These are phyloP conservation scores for Luffia ferchaultella DNA, from an alignment of 2,888 invertebrate genomes.

Conservation along the genomic window DNA sequence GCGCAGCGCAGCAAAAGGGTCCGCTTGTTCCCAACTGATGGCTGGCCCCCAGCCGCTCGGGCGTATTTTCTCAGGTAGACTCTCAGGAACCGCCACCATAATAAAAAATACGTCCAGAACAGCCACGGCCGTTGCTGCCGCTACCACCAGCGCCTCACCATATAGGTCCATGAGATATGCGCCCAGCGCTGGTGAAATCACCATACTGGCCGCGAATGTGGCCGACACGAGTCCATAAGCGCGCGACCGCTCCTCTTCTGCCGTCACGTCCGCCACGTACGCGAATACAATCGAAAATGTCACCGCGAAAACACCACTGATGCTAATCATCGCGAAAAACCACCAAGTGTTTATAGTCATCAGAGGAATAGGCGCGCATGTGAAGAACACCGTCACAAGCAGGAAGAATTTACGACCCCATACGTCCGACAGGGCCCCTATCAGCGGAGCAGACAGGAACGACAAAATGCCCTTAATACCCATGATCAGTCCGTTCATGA, in stretches of 20 bases:
- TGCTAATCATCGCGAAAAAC: slow-evolving; percentile 99
- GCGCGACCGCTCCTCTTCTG: slow-evolving; percentile 92
- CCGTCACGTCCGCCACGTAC: slow-evolving; percentile 99
- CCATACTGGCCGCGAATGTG: slow-evolving; percentile 98
- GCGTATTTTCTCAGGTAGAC: slow-evolving; percentile 89
- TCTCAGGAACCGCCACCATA: slow-evolving; percentile 97
- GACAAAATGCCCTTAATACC: slow-evolving; percentile 98
- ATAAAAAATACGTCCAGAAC: slow-evolving; percentile 98
- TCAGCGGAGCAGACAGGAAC: slow-evolving; percentile 95
- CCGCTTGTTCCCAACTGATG: slow-evolving; percentile 97
- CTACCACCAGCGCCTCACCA: slow-evolving; percentile 87
- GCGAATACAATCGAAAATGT: slow-evolving; percentile 99
- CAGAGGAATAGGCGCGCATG: slow-evolving; percentile 97
- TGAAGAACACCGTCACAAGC: slow-evolving; percentile 97
- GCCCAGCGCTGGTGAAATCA: slow-evolving; percentile 97
- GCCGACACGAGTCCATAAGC: slow-evolving; percentile 98
- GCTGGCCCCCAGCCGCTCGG: slow-evolving; percentile 85
- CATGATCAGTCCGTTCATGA: slow-evolving; percentile 99
- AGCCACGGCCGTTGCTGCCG: slow-evolving; percentile 94
- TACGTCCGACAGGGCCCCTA: slow-evolving; percentile 97
- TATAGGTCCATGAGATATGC: slow-evolving; percentile 87
- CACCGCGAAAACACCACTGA: slow-evolving; percentile 98
- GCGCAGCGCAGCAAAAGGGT: slow-evolving; percentile 93
- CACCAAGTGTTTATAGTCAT: slow-evolving; percentile 99
- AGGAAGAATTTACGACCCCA: slow-evolving; percentile 99